These are phyloP conservation scores for Drosophila pseudotalamancana DNA, from an alignment of 2,888 invertebrate species.

Conservation along the genomic window DNA sequence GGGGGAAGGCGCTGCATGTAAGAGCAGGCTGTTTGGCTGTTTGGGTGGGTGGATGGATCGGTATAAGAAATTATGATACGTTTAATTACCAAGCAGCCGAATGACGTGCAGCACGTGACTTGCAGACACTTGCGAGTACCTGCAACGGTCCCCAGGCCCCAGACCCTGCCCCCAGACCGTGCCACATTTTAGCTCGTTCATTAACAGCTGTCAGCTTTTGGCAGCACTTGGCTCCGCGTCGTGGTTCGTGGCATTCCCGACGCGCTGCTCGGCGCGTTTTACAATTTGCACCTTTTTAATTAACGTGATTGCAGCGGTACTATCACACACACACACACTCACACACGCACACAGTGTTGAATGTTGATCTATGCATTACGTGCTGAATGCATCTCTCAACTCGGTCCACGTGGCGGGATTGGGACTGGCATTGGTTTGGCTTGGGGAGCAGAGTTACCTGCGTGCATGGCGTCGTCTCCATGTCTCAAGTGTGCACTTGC, in stretches of 20 bases:
- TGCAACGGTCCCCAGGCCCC: too few relatives aligned
- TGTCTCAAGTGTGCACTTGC: slow-evolving; percentile 77
- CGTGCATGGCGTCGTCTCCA: slow-evolving; percentile 43
- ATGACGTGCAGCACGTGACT: slow-evolving; percentile 73
- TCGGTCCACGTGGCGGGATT: slow-evolving; percentile 36
- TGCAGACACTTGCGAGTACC: slow-evolving; percentile 31
- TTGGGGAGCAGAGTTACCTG: slow-evolving; percentile 29
- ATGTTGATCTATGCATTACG: slow-evolving; percentile 81
- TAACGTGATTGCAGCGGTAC: slow-evolving; percentile 81
- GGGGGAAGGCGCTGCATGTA: slow-evolving; percentile 15
- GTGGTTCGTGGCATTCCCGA: slow-evolving; percentile 60
- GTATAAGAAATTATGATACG: slow-evolving; percentile 75
- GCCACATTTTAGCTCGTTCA: slow-evolving; percentile 72
- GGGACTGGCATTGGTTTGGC: slow-evolving; percentile 6
- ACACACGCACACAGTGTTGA: slow-evolving; percentile 16
- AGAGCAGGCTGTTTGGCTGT: not conserved
- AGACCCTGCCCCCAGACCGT: not conserved
- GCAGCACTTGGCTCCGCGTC: slow-evolving; percentile 67
- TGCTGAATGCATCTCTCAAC: slow-evolving; percentile 72
- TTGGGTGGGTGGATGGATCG: slow-evolving; percentile 1
- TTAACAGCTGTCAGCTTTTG: slow-evolving; percentile 82
- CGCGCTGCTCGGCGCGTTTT: slow-evolving; percentile 70
- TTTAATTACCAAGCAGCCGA: slow-evolving; percentile 69
- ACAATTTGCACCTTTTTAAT: slow-evolving; percentile 83
- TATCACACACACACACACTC: slow-evolving; percentile 17